Evolutionary conservation across 1,140 invertebrate species (phyloP), one percentile per base, ranked within the genome.

Genomic region (Aphaenogaster ashmeadi): DNA sequence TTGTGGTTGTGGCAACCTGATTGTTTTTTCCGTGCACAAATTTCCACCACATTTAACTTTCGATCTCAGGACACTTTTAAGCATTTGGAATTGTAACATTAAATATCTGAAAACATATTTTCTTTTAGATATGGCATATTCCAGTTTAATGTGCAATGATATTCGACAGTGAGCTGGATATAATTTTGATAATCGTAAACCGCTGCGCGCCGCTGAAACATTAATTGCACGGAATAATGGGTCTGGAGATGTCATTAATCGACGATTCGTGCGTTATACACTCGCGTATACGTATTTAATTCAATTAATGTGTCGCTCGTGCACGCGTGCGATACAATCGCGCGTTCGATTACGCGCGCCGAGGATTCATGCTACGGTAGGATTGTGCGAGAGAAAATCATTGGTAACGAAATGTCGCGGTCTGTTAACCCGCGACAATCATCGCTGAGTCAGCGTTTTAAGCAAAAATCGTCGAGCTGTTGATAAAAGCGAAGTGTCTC

Each of bases 341-440:
- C 38, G n/a, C 44, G 77, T 69, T 44, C 56, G 54, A 75, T 72
- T 47, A 60, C 44, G 6, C 41, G 36, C 50, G 18, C 41, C 64
- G 88, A 78, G 78, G 56, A 86, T 89, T 84, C 81, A 74, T 50
- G 38, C 36, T 15, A 50, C 33, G 60, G 3, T 4, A 11, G 33
- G 27, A 41, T 47, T 72, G 75, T 72, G n/a, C 33, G 78, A 21
- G 33, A 78, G 90, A 86, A 91, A 88, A 86, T 80, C 74, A 87
- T 86, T 54, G 77, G 77, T 77, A 88, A 86, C 89, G 78, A 89
- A 75, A 69, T 74, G 89, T 91, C 87, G 84, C 90, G 89, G 90
- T 90, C 89, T 87, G 87, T 91, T 91, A 91, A 91, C 44, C 38
- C 84, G 33, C 62, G 67, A 87, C 89, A 91, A 91, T 91, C 86